Percentiles rank a stretch among this genome's conserved stretches.
phyloP scores from a whole-genome alignment of 2,797 vertebrate genomes.

The Rhadinocentrus ornatus region DNA sequence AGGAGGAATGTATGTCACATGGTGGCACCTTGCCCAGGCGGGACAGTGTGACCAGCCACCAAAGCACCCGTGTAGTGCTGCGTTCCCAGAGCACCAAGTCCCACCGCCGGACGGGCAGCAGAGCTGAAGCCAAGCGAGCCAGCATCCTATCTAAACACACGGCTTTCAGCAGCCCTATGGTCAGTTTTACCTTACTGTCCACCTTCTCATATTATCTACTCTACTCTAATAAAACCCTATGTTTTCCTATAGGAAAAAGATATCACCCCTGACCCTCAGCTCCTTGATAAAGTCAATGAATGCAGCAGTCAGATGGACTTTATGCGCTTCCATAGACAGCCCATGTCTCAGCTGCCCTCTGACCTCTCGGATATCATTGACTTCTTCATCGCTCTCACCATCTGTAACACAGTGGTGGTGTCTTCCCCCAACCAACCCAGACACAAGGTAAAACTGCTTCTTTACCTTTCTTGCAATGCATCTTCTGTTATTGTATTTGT shows the following conservation, averaged over 20 bases:
- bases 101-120: constrained; percentile 90
- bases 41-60: constrained; percentile 89
- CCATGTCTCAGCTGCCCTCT: constrained; percentile 86
- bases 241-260: constrained; percentile 89
- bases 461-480: background rate
- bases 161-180: constrained; percentile 98
- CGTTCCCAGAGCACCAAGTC: constrained; percentile 92
- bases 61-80: constrained; percentile 87
- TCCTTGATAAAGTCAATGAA: constrained; percentile 93
- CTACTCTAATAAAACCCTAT: constrained; percentile 4
- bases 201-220: background rate
- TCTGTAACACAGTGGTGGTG: constrained; percentile 97
- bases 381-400: constrained; percentile 95
- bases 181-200: constrained; percentile 65
- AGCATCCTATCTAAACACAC: constrained; percentile 96
- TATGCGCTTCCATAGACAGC: constrained; percentile 85
- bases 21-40: constrained; percentile 85
- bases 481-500: background rate
- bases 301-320: constrained; percentile 89
- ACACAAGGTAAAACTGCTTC: constrained; percentile 85
- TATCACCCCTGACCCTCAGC: constrained; percentile 93
- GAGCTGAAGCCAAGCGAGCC: constrained; percentile 91
- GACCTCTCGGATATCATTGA: constrained; percentile 92
- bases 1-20: constrained; percentile 88
- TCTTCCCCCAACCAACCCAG: constrained; percentile 94